phyloP scores from a whole-genome alignment of 1,140 invertebrate species.

The Penaeus japonicus region DNA sequence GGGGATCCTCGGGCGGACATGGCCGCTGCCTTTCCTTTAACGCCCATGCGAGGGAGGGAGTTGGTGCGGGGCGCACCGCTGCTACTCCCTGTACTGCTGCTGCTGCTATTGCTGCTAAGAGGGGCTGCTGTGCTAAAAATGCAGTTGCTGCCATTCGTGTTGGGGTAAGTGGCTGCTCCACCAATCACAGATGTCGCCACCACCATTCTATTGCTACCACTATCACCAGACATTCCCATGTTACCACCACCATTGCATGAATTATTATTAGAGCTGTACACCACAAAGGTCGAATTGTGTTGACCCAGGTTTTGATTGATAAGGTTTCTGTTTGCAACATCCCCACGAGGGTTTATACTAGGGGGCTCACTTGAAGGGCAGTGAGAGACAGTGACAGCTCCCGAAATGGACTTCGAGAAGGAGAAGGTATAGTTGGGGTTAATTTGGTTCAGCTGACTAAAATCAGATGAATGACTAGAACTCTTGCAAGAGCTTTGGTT shows the following conservation, averaged over 20 bases:
- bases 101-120: constrained; percentile 44
- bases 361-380: background rate
- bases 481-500: constrained; percentile 11
- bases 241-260: constrained; percentile 7
- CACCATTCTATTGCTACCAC: constrained; percentile 38
- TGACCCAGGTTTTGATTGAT: constrained; percentile 30
- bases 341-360: background rate
- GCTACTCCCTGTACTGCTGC: constrained; percentile 50
- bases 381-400: background rate
- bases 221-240: constrained; percentile 7
- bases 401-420: constrained; percentile 43
- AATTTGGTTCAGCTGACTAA: constrained; percentile 42
- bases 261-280: background rate
- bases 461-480: constrained; percentile 21
- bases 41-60: constrained; percentile 53
- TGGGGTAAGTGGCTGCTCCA: background rate
- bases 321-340: constrained; percentile 25
- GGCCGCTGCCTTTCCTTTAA: constrained; percentile 55
- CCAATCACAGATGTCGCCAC: background rate
- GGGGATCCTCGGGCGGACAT: constrained; percentile 50
- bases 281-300: background rate
- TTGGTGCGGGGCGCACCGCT: constrained; percentile 45
- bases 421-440: constrained; percentile 50
- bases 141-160: constrained; percentile 12
- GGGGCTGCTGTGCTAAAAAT: constrained; percentile 29